Conservation (phyloP, 2,797 vertebrate genomes). For the Schizopygopsis pylzovi region DNA sequence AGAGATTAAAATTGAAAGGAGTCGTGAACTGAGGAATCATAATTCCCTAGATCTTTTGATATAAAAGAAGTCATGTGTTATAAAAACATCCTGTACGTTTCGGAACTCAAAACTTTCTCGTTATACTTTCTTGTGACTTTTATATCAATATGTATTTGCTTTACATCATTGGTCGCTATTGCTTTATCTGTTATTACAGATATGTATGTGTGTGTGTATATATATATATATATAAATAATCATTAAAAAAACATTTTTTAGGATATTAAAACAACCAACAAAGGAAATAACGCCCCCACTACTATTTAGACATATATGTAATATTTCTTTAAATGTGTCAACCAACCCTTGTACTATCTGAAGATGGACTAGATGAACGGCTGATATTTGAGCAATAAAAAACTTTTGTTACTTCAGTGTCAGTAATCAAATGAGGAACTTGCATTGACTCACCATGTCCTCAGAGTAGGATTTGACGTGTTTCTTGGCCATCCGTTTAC, state of each 20-base stretch:
- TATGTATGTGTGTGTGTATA: too few species aligned
- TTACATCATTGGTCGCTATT: too few species aligned
- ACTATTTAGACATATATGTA: not conserved
- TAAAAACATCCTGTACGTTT: too few species aligned
- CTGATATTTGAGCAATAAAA: not conserved
- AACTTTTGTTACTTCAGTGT: not conserved
- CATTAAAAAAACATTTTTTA: too few species aligned
- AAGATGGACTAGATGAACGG: not conserved
- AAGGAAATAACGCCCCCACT: not conserved
- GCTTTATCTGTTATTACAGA: too few species aligned
- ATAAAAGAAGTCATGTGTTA: not conserved
- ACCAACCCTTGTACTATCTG: not conserved
- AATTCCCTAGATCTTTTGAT: not conserved
- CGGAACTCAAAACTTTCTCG: too few species aligned
- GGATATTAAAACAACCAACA: not conserved
- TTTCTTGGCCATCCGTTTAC: slow-evolving; percentile 90
- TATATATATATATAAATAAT: too few species aligned
- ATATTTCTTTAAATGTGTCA: not conserved
- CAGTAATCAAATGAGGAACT: slow-evolving; percentile 7
- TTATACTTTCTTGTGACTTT: too few species aligned
- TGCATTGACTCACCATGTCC: slow-evolving; percentile 80
- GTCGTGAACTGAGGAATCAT: too few species aligned
- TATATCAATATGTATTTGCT: too few species aligned
- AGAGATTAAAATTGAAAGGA: not conserved
- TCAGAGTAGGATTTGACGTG: slow-evolving; percentile 88